A percentile compares a stretch with the other conserved stretches of the same genome.
phyloP scores from a whole-genome alignment of 2,888 invertebrate genomes.

The Crepidodera aurea region DNA sequence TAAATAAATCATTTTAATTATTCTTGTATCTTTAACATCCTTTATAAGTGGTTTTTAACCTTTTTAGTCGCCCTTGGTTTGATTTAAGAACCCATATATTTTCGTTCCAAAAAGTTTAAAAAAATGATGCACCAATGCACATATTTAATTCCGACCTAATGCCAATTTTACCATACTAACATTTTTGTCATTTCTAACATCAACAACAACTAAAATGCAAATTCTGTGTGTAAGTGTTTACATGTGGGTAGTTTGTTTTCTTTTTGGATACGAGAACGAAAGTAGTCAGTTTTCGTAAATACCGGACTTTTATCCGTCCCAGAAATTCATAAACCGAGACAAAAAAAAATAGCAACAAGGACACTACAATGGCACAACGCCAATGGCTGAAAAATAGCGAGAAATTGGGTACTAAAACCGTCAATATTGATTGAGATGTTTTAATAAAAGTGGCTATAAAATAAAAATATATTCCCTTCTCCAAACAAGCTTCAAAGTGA shows the following conservation, averaged over 20 bases:
- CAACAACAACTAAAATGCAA: slow-evolving; percentile 15
- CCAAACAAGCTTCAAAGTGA: too few species aligned
- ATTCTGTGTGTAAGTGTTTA: slow-evolving; percentile 18
- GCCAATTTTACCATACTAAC: background rate
- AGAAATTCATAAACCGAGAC: slow-evolving; percentile 7
- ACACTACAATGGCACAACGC: slow-evolving; percentile 2
- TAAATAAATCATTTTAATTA: too few species aligned
- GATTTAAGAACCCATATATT: too few species aligned
- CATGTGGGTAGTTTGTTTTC: slow-evolving; percentile 27
- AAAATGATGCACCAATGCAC: too few species aligned
- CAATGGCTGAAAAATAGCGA: background rate
- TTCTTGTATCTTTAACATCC: too few species aligned
- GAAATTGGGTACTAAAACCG: background rate
- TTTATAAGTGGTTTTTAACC: too few species aligned
- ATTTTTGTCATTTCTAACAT: background rate
- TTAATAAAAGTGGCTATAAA: background rate
- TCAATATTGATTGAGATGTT: background rate
- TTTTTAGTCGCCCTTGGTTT: too few species aligned
- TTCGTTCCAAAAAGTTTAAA: too few species aligned
- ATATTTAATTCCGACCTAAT: too few species aligned
- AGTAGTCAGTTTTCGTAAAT: slow-evolving; percentile 14
- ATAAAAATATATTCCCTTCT: too few species aligned
- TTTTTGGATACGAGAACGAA: slow-evolving; percentile 26
- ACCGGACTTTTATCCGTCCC: slow-evolving; percentile 1
- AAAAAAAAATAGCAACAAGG: slow-evolving; percentile 14